Conservation (phyloP, 2,113 vertebrate species). For the Acanthisitta chloris region DNA sequence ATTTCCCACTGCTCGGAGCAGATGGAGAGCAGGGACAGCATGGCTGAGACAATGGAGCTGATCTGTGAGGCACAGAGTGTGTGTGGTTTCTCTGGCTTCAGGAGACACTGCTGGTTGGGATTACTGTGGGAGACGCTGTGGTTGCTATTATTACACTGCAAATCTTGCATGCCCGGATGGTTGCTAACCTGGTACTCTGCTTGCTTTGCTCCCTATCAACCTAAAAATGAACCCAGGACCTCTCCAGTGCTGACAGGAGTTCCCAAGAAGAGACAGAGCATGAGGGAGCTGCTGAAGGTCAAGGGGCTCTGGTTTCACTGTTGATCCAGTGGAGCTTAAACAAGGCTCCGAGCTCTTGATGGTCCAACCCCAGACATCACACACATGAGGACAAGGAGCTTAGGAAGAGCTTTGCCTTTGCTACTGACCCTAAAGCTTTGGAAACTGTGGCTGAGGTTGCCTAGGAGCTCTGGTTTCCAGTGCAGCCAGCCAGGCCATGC, state of each 20-base stretch:
- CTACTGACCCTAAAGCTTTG: background rate
- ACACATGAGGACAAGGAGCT: background rate
- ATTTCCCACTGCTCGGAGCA: background rate
- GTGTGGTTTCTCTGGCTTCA: background rate
- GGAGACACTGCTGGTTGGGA: background rate
- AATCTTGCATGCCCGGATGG: background rate
- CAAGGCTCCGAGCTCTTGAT: background rate
- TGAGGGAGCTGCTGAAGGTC: background rate
- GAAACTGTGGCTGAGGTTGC: background rate
- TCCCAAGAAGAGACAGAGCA: background rate
- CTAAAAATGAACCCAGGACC: background rate
- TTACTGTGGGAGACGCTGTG: background rate
- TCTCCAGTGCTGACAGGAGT: background rate
- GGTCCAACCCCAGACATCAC: background rate
- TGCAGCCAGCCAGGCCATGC: background rate
- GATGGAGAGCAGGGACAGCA: background rate
- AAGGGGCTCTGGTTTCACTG: background rate
- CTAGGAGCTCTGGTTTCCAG: slow-evolving; percentile 3
- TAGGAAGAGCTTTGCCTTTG: background rate
- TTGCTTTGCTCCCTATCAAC: background rate
- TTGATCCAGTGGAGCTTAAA: background rate
- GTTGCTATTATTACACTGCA: background rate
- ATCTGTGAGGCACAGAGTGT: background rate
- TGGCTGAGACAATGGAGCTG: background rate
- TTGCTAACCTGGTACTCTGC: background rate